Base-by-base conservation (phyloP, 2,113 vertebrate species). In the Oplegnathus fasciatus region DNA sequence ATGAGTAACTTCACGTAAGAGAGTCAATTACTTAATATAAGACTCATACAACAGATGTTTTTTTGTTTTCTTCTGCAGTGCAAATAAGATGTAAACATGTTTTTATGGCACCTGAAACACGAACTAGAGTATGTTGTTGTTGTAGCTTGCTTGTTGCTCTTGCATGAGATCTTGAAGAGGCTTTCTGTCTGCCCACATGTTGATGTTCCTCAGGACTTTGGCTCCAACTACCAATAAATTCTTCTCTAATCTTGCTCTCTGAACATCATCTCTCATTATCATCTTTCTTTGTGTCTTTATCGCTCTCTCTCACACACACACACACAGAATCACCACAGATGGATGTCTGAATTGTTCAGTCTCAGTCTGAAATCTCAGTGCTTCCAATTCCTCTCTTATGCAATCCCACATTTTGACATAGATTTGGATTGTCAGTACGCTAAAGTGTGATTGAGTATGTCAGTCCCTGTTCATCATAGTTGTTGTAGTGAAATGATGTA, bases 81-180 rank as follows among this genome's bases (percentile, higher is more conserved):
- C 50, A 73, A 0, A 32, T 66, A 68, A 37, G 34, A 66, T 50
- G n/a, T 50, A 26, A 65, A 42, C 54, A n/a, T 61, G 72, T 60
- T 86, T 37, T 84, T 18, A 65, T 70, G 17, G 30, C 37, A 48
- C 66, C 55, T 74, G 55, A 83, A 80, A 40, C 40, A 60, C 73
- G 46, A 81, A 77, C 75, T 28, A 11, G 5, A 75, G 62, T 61
- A 8, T 74, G 60, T n/a, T 60, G 72, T 62, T 79, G 37, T 58
- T 79, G 62, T 37, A 37, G 3, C 75, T 69, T 18, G 37, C 65
- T 74, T 72, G 52, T 83, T 82, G 26, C 7, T 37, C 48, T 44
- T 84, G 54, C 52, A 70, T 68, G 32, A 8, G 34, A 67, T 83
- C 32, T 83, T 89, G 72, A 70, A 93, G 71, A 70, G 48, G 65